phyloP scores from a whole-genome alignment of 2,888 invertebrate species.

The Pyrrhosoma nymphula region DNA sequence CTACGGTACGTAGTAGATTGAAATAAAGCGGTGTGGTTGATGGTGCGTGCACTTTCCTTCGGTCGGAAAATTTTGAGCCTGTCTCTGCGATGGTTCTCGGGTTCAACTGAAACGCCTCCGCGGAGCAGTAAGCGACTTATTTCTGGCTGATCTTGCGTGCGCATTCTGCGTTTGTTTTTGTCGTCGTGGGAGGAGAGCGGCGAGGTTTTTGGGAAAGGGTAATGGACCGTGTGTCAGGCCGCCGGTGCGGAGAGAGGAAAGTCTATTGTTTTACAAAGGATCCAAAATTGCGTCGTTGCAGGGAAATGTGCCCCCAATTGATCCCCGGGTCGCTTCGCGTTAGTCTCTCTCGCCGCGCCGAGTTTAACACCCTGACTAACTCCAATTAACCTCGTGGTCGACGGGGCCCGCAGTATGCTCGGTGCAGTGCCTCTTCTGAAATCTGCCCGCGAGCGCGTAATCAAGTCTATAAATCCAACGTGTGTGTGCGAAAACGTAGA shows the following conservation, averaged over 20 bases:
- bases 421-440: not conserved
- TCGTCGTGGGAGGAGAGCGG: not conserved
- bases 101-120: not conserved
- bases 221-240: not conserved
- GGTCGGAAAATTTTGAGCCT: not conserved
- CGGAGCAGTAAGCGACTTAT: not conserved
- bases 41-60: not conserved
- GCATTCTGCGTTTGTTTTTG: not conserved
- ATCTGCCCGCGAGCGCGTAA: not conserved
- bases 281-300: not conserved
- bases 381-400: conserved; percentile 16
- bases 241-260: not conserved
- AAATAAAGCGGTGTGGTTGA: not conserved
- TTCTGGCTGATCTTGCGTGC: not conserved
- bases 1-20: not conserved
- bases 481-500: not conserved
- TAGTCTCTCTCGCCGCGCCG: too few species aligned
- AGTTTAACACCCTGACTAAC: conserved; percentile 26
- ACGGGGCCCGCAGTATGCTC: not conserved
- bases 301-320: not conserved
- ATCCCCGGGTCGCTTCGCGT: not conserved
- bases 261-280: not conserved
- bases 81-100: not conserved
- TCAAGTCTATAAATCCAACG: not conserved
- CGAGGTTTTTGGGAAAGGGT: not conserved